Conservation (phyloP, 2,797 vertebrate species). For the Tadarida brasiliensis region DNA sequence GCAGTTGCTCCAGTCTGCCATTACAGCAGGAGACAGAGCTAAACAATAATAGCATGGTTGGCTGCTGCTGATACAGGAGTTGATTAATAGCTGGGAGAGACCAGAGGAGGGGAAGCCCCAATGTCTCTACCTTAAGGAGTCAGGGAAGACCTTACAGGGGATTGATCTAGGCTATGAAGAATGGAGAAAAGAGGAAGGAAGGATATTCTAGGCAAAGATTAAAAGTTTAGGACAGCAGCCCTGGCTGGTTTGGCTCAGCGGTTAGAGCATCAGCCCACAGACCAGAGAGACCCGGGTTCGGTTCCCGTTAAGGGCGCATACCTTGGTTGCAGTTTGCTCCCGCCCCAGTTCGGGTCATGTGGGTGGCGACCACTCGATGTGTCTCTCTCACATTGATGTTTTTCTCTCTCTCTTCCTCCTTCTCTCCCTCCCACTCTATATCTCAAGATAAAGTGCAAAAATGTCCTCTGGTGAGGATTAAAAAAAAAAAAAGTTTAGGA, state of each 20-base stretch:
- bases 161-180: neutral
- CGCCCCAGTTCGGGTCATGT: no score
- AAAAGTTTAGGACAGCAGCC: neutral
- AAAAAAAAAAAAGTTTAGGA: neutral
- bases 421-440: no score
- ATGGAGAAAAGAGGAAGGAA: constrained; percentile 32
- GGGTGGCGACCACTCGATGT: no score
- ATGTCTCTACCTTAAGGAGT: neutral
- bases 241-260: no score
- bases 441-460: no score
- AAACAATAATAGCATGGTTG: neutral
- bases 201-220: neutral
- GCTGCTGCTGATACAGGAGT: neutral
- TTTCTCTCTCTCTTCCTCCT: no score
- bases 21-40: neutral
- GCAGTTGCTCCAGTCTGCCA: neutral
- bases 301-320: no score
- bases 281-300: no score
- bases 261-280: no score
- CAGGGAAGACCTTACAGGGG: neutral
- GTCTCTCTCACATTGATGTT: no score
- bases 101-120: neutral
- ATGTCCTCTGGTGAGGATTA: no score
- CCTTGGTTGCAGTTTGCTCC: no score
- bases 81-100: neutral